Base-by-base conservation (phyloP, 2,113 vertebrate species). In the Dasyurus viverrinus region DNA sequence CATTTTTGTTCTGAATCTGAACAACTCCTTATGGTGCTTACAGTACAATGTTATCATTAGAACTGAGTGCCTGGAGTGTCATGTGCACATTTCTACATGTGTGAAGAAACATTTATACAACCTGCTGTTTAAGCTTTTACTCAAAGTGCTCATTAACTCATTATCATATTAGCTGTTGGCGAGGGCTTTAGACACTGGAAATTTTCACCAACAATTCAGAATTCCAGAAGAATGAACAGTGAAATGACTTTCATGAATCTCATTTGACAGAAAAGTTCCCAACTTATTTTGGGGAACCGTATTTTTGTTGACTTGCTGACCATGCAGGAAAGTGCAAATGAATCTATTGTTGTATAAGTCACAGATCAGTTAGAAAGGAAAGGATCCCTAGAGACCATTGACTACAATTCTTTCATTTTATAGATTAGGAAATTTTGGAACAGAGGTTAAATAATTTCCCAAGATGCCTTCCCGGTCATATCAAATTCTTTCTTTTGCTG, bases 81-180 rank as follows among this genome's bases (percentile, higher is more conserved):
- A 89, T 90, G 27, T 92, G 36, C 47, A 89, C 36, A 89, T 84
- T 95, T 93, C 57, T 93, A 84, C 68, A 7, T 27, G 60, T 7
- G 22, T 84, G 25, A 92, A 92, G 90, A 60, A 84, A 52, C 26
- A 5, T 42, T 95, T 95, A 90, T 93, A 91, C 1, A 52, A 89
- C 48, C 53, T 84, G 27, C 55, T 57, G 24, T 95, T 11, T 89
- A 92, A 92, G 91, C 19, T 94, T 97, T 92, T 92, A 84, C 54
- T 95, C 4, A 89, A 93, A 57, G 24, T 36, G n/a, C 42, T 90
- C 22, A 1, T 54, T 57, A 68, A 76, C 30, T 11, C 9, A 1
- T 52, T 23, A 27, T 90, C 23, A 2, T 36, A 36, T 52, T 60
- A 89, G 84, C 60, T 53, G 22, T 53, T 95, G 89, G 42, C 48